Evolutionary conservation across 2,797 vertebrate genomes (phyloP), one percentile per base, ranked within the genome.

Genomic region (Odontamblyopus rebecca): DNA sequence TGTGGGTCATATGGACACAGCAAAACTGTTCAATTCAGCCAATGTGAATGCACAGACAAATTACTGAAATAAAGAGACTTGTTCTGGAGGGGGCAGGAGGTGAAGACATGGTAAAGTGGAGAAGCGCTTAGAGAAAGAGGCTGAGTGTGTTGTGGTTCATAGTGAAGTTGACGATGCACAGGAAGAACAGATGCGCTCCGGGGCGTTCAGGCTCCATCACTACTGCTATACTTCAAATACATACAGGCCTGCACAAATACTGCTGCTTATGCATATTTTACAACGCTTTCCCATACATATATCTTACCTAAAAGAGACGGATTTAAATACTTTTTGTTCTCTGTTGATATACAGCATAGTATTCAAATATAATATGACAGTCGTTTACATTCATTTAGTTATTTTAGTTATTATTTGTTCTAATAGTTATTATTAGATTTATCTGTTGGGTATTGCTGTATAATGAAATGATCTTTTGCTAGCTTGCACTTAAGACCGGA

Each of bases 191-290:
- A 84, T 92, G 85, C 74, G 89, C 91, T 90, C 88, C 88, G 87
- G 90, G 92, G 89, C 88, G 89, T 89, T 93, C 85, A 89, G 88
- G 89, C 89, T 91, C 89, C 89, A 91, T 92, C 91, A 91, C 88
- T 90, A 91, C 86, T 82, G 88, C 91, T 92, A 89, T 93, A 89
- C 91, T 93, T 92, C 93, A 93, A 89, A 84, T 82, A 87, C 74
- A 71, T 76, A 69, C 73, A 77, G 74, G 67, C 75, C 8, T 35
- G 71, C 69, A 67, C 48, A 72, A 67, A 76, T 69, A 77, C 81
- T 3, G 61, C 19, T 63, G 44, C 35, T n/a, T 63, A 63, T 35
- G 4, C 30, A 30, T 30, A 30, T 30, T 30, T 30, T 30, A 30
- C 30, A 61, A 23, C 60, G 35, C 30, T 32, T 32, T 30, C 32